phyloP scores from a whole-genome alignment of 1,140 invertebrate genomes.

The Sitobion miscanthi region DNA sequence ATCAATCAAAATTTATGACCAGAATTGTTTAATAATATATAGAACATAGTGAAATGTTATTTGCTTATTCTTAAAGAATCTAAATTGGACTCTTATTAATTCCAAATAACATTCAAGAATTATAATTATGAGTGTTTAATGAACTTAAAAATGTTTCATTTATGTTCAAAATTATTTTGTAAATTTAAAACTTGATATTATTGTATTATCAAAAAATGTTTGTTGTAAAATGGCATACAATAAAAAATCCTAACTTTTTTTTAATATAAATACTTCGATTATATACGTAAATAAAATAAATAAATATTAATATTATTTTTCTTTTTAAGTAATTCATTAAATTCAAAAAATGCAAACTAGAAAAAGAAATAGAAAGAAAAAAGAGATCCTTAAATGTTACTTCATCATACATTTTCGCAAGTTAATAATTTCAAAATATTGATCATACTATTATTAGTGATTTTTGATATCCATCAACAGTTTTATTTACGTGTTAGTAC shows the following conservation, averaged over 20 bases:
- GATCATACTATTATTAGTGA: not conserved
- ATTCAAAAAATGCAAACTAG: not conserved
- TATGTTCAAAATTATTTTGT: not conserved
- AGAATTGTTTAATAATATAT: conserved; percentile 36
- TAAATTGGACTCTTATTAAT: not conserved
- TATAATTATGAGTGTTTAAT: not conserved
- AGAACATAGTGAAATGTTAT: not conserved
- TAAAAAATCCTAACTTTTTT: not conserved
- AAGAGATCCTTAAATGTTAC: not conserved
- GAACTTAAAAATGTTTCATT: not conserved
- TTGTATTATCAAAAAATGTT: not conserved
- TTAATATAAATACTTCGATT: not conserved
- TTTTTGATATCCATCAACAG: not conserved
- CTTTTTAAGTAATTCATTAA: not conserved
- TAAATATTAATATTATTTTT: not conserved
- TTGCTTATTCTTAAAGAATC: not conserved
- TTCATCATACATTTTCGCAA: not conserved
- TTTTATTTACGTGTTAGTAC: not conserved
- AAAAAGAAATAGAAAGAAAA: not conserved
- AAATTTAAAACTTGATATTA: not conserved
- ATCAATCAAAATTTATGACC: conserved; percentile 31
- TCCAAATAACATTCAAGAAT: not conserved
- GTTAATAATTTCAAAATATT: conserved; percentile 9
- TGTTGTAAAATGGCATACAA: not conserved
- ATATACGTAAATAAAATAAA: not conserved